Evolutionary conservation across 53 echinoderm and acorn worm species (phyloP).

Genomic region (Paelopatides confundens): DNA sequence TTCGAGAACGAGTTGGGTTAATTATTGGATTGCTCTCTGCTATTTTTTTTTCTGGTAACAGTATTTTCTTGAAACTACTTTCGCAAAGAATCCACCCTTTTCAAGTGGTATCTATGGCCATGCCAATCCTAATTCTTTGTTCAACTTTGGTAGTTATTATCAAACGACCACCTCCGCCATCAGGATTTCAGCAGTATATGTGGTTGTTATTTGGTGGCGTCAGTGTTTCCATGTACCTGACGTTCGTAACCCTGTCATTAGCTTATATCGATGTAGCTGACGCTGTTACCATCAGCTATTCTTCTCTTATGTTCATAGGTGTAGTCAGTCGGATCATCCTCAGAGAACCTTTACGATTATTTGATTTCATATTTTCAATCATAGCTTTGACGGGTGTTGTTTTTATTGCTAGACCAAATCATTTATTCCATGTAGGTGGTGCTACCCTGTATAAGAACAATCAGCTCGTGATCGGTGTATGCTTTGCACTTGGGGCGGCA

Average conservation of each 20-base stretch:
- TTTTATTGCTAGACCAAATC: neutral
- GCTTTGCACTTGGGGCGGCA: neutral
- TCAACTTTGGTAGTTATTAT: neutral
- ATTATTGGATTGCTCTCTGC: neutral
- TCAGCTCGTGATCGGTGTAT: neutral
- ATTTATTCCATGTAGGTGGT: neutral
- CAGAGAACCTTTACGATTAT: neutral
- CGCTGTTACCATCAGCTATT: neutral
- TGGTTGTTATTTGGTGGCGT: conserved; percentile 1
- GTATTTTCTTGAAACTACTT: neutral
- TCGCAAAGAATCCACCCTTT: neutral
- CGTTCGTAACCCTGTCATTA: neutral
- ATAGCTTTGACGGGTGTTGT: neutral
- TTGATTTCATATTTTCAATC: neutral
- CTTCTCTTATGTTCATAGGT: conserved; percentile 8
- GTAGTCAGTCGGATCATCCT: neutral
- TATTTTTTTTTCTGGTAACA: neutral
- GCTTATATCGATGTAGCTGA: neutral
- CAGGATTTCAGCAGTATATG: neutral
- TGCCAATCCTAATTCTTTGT: neutral
- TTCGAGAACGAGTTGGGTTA: neutral
- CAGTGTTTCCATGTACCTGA: neutral
- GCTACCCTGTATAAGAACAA: neutral
- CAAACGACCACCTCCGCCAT: neutral
- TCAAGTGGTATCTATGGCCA: neutral